Base-by-base conservation (phyloP, 2,113 vertebrate species). In the Takifugu bimaculatus region DNA sequence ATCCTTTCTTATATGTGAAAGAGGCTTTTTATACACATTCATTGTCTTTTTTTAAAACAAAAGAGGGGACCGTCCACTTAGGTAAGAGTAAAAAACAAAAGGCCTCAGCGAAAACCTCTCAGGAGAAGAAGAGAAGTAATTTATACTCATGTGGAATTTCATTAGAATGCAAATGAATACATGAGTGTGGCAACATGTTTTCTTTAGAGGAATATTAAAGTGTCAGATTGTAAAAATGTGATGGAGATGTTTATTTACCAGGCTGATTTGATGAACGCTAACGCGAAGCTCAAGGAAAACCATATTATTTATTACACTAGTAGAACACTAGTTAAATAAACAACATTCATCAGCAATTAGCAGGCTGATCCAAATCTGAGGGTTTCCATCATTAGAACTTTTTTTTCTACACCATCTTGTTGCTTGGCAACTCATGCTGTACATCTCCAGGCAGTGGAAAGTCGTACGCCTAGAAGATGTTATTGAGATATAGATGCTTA, bases 371-470 rank as follows among this genome's bases (percentile, higher is more conserved):
- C 47, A 0, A 5, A 62, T 47, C 59, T 56, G 65, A 72, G 13
- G 27, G 27, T 62, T 78, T 79, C 51, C 58, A 79, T 70, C 60
- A 13, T 58, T 47, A 7, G 53, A 83, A 81, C 48, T 82, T 80
- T 86, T 81, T 89, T 88, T 87, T 39, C 11, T 39, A 80, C 88
- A 88, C 63, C 72, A 72, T 67, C 71, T 79, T 84, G 89, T 91
- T 91, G 89, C 89, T 68, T 82, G 79, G 89, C 88, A 91, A 91
- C 89, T 70, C 59, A 72, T 64, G 20, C 20, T 20, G 20, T 20
- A 69, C 74, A 80, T 90, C 85, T 84, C 84, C 29, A 50, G 76
- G 78, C 72, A 84, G 20, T 45, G 53, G 52, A 27, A 70, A 58
- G 49, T 45, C 10, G 52, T 47, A 26, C 26, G 32, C n/a, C 39